These are phyloP conservation scores for Antheraea mylitta DNA, from an alignment of 1,140 invertebrate species.

Conservation along the genomic window DNA sequence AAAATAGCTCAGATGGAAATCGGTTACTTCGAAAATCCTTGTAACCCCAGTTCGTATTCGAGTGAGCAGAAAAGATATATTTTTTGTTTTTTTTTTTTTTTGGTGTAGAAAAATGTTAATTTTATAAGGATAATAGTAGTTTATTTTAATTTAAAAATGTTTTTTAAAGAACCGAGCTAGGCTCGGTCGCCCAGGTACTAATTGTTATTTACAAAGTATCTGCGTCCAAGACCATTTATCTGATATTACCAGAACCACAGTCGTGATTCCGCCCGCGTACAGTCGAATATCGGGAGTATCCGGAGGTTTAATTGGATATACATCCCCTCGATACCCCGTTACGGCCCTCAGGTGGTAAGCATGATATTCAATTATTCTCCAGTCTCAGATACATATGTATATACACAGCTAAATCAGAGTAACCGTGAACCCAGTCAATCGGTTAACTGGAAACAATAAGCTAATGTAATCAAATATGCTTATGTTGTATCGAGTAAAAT, in stretches of 20 bases:
- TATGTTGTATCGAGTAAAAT: conserved; percentile 16
- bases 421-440: conserved; percentile 31
- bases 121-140: too few relatives aligned
- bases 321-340: conserved; percentile 37
- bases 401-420: conserved; percentile 16
- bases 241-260: conserved; percentile 30
- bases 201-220: conserved; percentile 11
- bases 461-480: conserved; percentile 37
- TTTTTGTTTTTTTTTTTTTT: too few relatives aligned
- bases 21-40: too few relatives aligned
- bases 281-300: conserved; percentile 23
- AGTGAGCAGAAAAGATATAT: too few relatives aligned
- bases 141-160: too few relatives aligned
- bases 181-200: background rate
- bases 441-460: conserved; percentile 43
- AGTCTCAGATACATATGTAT: conserved; percentile 30
- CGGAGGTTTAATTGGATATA: conserved; percentile 53
- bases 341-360: conserved; percentile 40
- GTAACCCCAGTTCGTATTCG: too few relatives aligned
- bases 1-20: too few relatives aligned
- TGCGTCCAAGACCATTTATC: conserved; percentile 41
- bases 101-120: too few relatives aligned
- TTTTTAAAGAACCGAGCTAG: too few relatives aligned
- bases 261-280: conserved; percentile 28
- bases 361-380: conserved; percentile 55